Evolutionary conservation across 2,888 invertebrate genomes (phyloP).

Genomic region (Neuroscelio doddi): DNA sequence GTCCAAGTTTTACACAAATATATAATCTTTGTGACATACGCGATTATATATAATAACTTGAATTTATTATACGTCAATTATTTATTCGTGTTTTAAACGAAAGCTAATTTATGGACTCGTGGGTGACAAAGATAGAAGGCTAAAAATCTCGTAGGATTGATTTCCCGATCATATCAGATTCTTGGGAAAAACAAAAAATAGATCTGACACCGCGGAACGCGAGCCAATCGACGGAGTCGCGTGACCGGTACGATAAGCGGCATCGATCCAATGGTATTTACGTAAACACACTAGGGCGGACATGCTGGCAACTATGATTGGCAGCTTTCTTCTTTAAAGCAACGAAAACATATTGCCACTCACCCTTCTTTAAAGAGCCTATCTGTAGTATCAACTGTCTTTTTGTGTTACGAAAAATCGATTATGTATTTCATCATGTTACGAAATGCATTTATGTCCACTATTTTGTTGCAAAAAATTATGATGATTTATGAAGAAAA

Average conservation of each 20-base stretch:
- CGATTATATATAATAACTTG: too few species aligned
- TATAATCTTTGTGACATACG: too few species aligned
- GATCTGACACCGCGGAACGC: conserved; percentile 27
- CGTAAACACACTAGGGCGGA: conserved; percentile 42
- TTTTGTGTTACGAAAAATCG: too few species aligned
- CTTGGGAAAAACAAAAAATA: conserved; percentile 25
- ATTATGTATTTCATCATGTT: too few species aligned
- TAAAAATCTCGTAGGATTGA: conserved; percentile 16
- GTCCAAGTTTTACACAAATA: too few species aligned
- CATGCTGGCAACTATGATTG: conserved; percentile 41
- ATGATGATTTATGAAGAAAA: too few species aligned
- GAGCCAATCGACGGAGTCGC: conserved; percentile 49
- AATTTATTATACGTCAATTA: too few species aligned
- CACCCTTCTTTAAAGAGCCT: too few species aligned
- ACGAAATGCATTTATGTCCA: too few species aligned
- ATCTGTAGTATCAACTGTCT: too few species aligned
- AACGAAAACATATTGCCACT: conserved; percentile 11
- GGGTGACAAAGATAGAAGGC: not conserved
- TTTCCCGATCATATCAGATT: conserved; percentile 36
- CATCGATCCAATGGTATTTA: conserved; percentile 53
- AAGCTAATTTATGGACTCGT: not conserved
- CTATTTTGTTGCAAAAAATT: too few species aligned
- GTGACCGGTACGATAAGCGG: conserved; percentile 56
- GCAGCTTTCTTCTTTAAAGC: conserved; percentile 35
- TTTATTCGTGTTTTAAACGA: too few species aligned